Evolutionary conservation across 2,113 vertebrate genomes (phyloP).

Genomic region (Tachycineta bicolor): DNA sequence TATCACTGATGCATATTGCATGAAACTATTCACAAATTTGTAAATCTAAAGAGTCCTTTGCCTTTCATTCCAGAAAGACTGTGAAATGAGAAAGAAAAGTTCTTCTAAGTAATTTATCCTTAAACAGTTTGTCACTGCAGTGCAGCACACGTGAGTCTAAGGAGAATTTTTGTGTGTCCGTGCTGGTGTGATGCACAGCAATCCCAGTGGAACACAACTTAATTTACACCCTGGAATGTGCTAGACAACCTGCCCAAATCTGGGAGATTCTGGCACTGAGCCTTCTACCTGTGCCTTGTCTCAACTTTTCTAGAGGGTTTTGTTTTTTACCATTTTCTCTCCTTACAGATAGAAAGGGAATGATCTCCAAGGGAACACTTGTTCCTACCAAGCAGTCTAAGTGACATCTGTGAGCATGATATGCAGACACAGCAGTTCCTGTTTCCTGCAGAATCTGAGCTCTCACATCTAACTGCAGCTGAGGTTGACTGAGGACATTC

Average conservation of each 20-base stretch:
- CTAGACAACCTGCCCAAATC: not conserved
- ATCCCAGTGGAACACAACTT: not conserved
- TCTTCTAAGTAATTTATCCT: not conserved
- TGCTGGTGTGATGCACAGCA: not conserved
- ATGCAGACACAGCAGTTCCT: constrained; percentile 46
- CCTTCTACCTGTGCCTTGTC: not conserved
- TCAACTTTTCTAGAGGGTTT: not conserved
- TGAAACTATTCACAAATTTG: not conserved
- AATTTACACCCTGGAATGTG: constrained; percentile 24
- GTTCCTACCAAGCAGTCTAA: constrained; percentile 29
- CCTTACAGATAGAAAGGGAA: not conserved
- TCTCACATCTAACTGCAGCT: not conserved
- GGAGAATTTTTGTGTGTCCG: not conserved
- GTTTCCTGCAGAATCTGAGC: not conserved
- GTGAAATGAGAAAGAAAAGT: not conserved
- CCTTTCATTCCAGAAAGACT: not conserved
- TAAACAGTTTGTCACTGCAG: not conserved
- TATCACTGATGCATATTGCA: not conserved
- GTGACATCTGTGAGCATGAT: constrained; percentile 38
- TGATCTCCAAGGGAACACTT: constrained; percentile 46
- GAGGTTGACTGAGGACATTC: constrained; percentile 53
- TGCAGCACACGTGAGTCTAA: not conserved
- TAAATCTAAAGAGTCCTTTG: not conserved
- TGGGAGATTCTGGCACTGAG: not conserved
- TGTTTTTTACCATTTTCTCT: not conserved